Conservation (phyloP, 2,888 invertebrate genomes). For the Leptinotarsa tumamoca region DNA sequence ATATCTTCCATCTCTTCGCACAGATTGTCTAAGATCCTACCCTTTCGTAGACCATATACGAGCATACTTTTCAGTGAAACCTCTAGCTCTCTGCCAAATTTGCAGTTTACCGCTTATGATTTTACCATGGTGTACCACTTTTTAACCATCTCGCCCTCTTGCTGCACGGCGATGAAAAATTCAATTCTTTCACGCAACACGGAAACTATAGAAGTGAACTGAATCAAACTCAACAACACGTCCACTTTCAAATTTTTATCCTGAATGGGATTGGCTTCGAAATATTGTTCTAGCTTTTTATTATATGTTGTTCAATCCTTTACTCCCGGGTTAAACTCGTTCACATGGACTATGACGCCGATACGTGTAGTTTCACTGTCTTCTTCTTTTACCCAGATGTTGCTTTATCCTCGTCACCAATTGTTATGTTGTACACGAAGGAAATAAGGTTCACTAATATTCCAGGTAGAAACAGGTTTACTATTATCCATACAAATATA, state of each 20-base stretch:
- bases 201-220: background rate
- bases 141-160: background rate
- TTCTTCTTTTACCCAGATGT: too few relatives aligned
- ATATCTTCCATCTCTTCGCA: too few relatives aligned
- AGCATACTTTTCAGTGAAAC: too few relatives aligned
- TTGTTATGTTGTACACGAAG: too few relatives aligned
- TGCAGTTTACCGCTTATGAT: background rate
- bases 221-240: background rate
- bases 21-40: too few relatives aligned
- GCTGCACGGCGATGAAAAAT: background rate
- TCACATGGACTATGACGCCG: background rate
- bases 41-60: too few relatives aligned
- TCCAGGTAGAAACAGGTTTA: too few relatives aligned
- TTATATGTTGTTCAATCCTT: background rate
- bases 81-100: too few relatives aligned
- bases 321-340: background rate
- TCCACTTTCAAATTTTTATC: slow-evolving; percentile 6
- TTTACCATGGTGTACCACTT: background rate
- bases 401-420: too few relatives aligned
- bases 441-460: too few relatives aligned
- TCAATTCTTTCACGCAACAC: background rate
- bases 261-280: background rate
- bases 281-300: slow-evolving; percentile 11
- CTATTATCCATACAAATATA: too few relatives aligned
- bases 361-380: too few relatives aligned